Percentiles rank a stretch among this genome's conserved stretches.
Evolutionary conservation across 2,888 invertebrate genomes (phyloP).

Genomic region (Hesperia comma): DNA sequence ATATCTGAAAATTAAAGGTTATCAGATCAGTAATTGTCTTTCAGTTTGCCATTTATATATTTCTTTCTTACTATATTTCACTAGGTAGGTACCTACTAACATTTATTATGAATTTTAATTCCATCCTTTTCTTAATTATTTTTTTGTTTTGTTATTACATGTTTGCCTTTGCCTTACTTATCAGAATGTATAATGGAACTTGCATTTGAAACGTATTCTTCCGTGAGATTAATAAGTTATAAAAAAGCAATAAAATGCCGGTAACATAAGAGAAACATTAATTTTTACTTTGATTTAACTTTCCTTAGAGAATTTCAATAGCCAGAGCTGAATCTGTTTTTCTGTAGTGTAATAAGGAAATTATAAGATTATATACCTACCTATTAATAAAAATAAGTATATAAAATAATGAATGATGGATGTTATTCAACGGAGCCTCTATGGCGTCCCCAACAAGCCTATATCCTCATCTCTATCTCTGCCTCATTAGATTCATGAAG

Average conservation of each 20-base stretch:
- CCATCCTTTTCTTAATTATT: not conserved
- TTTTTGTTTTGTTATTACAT: not conserved
- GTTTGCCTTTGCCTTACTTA: not conserved
- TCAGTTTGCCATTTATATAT: not conserved
- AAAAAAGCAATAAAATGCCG: constrained; percentile 3
- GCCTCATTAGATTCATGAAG: no score
- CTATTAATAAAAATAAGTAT: no score
- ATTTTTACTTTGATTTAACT: not conserved
- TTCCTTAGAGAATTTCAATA: no score
- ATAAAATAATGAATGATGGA: no score
- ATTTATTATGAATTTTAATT: not conserved
- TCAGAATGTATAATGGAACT: not conserved
- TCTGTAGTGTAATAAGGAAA: no score
- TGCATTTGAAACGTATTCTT: not conserved
- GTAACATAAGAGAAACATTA: not conserved
- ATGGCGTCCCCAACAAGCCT: no score
- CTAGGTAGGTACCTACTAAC: not conserved
- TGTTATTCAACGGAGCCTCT: no score
- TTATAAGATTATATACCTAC: no score
- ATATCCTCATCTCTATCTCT: no score
- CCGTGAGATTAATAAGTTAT: constrained; percentile 9
- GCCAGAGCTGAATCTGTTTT: no score
- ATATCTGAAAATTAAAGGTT: constrained; percentile 2
- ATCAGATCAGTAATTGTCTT: not conserved
- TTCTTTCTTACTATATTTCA: not conserved